Percentiles rank a stretch among this genome's conserved stretches.
These are phyloP conservation scores for Penelope pileata DNA, from an alignment of 2,113 vertebrate species.

Conservation along the genomic window DNA sequence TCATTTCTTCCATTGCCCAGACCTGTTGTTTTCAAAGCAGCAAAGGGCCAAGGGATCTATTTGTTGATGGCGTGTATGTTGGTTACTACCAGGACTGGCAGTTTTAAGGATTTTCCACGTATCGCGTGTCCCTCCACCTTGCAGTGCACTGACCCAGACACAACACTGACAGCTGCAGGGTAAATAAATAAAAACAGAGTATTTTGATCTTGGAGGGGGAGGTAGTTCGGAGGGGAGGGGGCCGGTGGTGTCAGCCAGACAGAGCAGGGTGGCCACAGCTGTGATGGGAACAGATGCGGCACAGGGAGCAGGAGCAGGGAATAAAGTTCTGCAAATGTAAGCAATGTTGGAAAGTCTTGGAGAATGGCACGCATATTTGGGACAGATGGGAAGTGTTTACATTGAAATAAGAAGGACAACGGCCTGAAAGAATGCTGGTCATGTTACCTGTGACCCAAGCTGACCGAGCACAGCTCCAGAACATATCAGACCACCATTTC, in stretches of 20 bases:
- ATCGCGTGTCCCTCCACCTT: constrained; percentile 76
- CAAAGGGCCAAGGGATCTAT: constrained; percentile 69
- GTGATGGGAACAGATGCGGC: constrained; percentile 85
- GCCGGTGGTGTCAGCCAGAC: constrained; percentile 65
- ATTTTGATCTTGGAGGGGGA: constrained; percentile 79
- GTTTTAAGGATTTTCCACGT: constrained; percentile 84
- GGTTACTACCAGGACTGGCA: constrained; percentile 82
- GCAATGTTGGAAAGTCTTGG: constrained; percentile 84
- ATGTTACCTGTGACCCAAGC: constrained; percentile 82
- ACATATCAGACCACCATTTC: background rate
- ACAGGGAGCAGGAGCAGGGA: constrained; percentile 52
- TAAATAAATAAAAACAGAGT: constrained; percentile 92
- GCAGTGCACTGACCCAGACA: constrained; percentile 87
- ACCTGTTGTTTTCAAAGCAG: constrained; percentile 28
- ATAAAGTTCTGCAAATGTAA: constrained; percentile 77
- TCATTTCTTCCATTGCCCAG: constrained; percentile 28
- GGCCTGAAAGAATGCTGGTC: constrained; percentile 72
- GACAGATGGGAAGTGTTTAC: constrained; percentile 95
- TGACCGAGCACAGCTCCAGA: constrained; percentile 64
- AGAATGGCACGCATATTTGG: constrained; percentile 82
- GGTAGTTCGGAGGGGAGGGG: constrained; percentile 10
- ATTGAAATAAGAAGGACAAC: constrained; percentile 81
- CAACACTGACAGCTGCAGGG: constrained; percentile 95
- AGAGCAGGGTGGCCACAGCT: constrained; percentile 77
- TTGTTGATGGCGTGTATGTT: constrained; percentile 74